Evolutionary conservation across 2,888 invertebrate species (phyloP), one percentile per base, ranked within the genome.

Genomic region (Petrolisthes cinctipes): DNA sequence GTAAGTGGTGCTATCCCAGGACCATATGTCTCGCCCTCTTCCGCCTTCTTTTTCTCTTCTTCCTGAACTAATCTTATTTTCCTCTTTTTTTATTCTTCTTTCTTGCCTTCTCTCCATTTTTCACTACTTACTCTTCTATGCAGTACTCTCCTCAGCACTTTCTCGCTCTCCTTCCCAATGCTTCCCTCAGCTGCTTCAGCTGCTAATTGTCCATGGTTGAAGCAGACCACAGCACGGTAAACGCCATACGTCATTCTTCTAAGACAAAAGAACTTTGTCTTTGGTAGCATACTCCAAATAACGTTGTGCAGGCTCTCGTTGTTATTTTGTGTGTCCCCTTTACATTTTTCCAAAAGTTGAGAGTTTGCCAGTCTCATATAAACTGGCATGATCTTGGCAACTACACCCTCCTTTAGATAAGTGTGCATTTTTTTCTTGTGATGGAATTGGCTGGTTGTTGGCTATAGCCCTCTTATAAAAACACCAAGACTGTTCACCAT

Each of bases 381-480:
- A 82, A 82, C 20, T 56, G 61, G 83, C 14, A 83, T 7, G 51
- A 83, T 83, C 73, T 83, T 20, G 0, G 54, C 5, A 0, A 73
- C 83, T 4, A 83, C 73, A 68, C 20, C n/a, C 17, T 23, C 71
- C 3, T 37, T 71, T 5, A 83, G 83, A 4, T 51, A 83, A 17
- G 83, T 68, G 9, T 73, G 68, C 83, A 83, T 71, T 54, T 57
- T 61, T 14, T 68, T 20, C 17, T 37, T 73, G 83, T 11, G 71
- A n/a, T 71, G 83, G 73, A n/a, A 83, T 83, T 51, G 14, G 23
- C 83, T 73, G 73, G 54, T 83, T 83, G 53, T 20, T 83, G 11
- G 54, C 83, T 51, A 73, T n/a, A 5, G 73, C 83, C 71, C 82
- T 82, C 51, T 82, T 82, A 14, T 82, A 82, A 23, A 82, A 82